Conservation (phyloP, 2,888 invertebrate genomes). For the Acronicta aceris region DNA sequence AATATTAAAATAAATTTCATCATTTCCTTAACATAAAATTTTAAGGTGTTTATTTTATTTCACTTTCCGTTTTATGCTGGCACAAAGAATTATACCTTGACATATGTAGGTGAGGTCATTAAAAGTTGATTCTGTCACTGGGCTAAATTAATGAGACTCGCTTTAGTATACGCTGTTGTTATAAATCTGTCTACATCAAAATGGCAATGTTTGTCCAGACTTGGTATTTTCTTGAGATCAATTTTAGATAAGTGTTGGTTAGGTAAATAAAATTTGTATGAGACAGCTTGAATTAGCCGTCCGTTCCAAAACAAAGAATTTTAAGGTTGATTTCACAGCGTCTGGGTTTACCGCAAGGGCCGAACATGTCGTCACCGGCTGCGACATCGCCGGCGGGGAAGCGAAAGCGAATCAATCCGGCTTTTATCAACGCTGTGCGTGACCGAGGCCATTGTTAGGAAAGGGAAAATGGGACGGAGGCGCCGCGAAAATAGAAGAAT, state of each 20-base stretch:
- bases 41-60: constrained; percentile 9
- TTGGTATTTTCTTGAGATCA: constrained; percentile 49
- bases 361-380: constrained; percentile 78
- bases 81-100: constrained; percentile 35
- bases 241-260: constrained; percentile 48
- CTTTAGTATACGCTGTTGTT: constrained; percentile 28
- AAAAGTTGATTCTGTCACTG: constrained; percentile 43
- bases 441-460: constrained; percentile 86
- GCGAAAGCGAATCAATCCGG: constrained; percentile 88
- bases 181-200: constrained; percentile 53
- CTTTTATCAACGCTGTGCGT: constrained; percentile 82
- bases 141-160: constrained; percentile 49
- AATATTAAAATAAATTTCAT: constrained; percentile 23
- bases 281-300: constrained; percentile 43
- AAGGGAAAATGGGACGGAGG: constrained; percentile 85
- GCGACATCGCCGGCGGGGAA: constrained; percentile 72
- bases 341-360: constrained; percentile 78
- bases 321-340: constrained; percentile 71
- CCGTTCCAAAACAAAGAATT: constrained; percentile 66
- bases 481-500: constrained; percentile 80
- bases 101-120: constrained; percentile 49
- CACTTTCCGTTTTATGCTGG: constrained; percentile 29
- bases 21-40: constrained; percentile 21
- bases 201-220: constrained; percentile 43
- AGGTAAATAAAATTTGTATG: constrained; percentile 42